These are phyloP conservation scores for Ophthalmolycus amberensis DNA, from an alignment of 2,113 vertebrate genomes.

Conservation along the genomic window DNA sequence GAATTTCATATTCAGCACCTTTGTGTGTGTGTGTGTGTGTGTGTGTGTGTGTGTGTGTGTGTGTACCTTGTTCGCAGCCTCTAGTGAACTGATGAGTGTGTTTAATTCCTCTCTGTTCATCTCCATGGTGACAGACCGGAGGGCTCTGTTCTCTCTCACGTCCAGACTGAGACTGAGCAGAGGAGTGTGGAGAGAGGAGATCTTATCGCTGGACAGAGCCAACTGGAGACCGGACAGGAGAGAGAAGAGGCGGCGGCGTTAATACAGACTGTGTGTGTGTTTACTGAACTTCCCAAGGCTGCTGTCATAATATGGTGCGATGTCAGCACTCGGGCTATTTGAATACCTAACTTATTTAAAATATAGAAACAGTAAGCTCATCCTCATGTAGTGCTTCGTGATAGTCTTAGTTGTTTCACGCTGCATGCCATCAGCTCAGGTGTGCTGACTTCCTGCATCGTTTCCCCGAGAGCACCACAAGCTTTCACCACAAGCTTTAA, in stretches of 20 bases:
- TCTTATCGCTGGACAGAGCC: conserved; percentile 95
- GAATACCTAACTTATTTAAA: neutral
- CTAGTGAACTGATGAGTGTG: conserved; percentile 89
- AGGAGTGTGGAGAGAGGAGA: conserved; percentile 92
- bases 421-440: neutral
- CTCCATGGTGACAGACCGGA: conserved; percentile 88
- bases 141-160: conserved; percentile 85
- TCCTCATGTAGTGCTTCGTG: neutral
- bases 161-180: conserved; percentile 92
- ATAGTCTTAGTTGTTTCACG: neutral
- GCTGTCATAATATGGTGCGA: neutral
- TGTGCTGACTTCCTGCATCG: neutral
- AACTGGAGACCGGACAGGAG: conserved; percentile 77
- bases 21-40: no score
- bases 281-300: neutral
- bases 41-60: neutral
- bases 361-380: neutral
- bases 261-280: neutral
- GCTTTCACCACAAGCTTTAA: neutral
- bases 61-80: conserved; percentile 94
- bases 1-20: neutral
- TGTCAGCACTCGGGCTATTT: no score
- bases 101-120: conserved; percentile 94
- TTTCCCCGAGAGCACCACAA: neutral
- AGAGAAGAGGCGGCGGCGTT: neutral